A percentile compares a stretch with the other conserved stretches of the same genome.
Evolutionary conservation across 2,113 vertebrate genomes (phyloP).

Genomic region (Scophthalmus maximus): DNA sequence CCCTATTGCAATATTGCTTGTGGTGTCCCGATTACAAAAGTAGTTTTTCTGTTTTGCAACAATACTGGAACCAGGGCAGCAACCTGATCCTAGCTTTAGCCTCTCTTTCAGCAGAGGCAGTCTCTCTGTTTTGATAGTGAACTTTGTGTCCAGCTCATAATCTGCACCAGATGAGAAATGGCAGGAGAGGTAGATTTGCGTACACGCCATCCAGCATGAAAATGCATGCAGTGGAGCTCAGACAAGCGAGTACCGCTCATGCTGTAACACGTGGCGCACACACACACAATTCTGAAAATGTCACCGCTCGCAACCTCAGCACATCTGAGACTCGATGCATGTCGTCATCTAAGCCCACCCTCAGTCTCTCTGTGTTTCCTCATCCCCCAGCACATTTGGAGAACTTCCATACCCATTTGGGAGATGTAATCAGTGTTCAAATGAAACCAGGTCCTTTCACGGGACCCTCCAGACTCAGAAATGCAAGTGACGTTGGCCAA

Average conservation of each 20-base stretch:
- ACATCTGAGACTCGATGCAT: conserved; percentile 18
- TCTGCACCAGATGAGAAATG: conserved; percentile 64
- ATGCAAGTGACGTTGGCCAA: conserved; percentile 52
- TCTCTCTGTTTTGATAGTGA: conserved; percentile 18
- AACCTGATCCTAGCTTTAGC: conserved; percentile 13
- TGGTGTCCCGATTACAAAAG: neutral
- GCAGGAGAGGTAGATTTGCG: conserved; percentile 23
- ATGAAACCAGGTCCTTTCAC: conserved; percentile 61
- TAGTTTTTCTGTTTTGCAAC: conserved; percentile 2
- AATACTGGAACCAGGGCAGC: conserved; percentile 8
- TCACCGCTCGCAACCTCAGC: neutral
- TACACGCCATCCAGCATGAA: conserved; percentile 17
- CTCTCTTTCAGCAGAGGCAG: conserved; percentile 12
- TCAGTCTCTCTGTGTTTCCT: conserved; percentile 13
- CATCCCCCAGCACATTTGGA: conserved; percentile 38
- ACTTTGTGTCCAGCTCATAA: conserved; percentile 54
- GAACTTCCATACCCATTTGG: conserved; percentile 53
- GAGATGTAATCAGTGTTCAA: conserved; percentile 50
- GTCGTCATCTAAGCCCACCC: conserved; percentile 15
- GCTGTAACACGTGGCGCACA: conserved; percentile 26
- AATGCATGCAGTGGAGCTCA: conserved; percentile 7
- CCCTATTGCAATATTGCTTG: neutral
- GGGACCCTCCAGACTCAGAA: conserved; percentile 56
- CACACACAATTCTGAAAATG: conserved; percentile 27
- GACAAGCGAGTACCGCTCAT: conserved; percentile 15